Conservation (phyloP, 2,888 invertebrate species). For the Sthenelais limicola region DNA sequence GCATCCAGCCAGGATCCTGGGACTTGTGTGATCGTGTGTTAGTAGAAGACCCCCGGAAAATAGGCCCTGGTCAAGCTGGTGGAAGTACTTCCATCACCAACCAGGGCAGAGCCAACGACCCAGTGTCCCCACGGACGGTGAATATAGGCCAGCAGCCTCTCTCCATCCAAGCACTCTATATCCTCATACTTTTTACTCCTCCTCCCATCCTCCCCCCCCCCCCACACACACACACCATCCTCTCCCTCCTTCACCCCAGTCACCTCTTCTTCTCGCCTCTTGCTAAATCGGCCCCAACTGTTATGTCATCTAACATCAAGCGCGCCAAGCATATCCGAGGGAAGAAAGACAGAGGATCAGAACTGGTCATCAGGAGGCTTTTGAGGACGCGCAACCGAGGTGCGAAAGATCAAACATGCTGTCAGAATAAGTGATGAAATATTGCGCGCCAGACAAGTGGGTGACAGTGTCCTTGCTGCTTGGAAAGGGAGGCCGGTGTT, state of each 20-base stretch:
- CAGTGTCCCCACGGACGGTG: conserved; percentile 31
- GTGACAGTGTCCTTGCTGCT: conserved; percentile 32
- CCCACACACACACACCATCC: background rate
- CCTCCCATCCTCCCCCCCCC: background rate
- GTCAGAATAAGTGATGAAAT: conserved; percentile 39
- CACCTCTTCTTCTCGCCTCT: too few species aligned
- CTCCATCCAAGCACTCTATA: background rate
- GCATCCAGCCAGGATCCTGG: conserved; percentile 35
- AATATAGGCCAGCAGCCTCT: conserved; percentile 29
- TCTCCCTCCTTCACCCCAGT: background rate
- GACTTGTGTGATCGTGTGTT: too few species aligned
- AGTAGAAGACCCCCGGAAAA: conserved; percentile 30
- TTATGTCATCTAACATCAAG: conserved; percentile 27
- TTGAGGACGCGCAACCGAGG: conserved; percentile 4
- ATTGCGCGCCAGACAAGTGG: conserved; percentile 14
- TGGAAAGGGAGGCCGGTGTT: background rate
- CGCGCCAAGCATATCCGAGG: conserved; percentile 6
- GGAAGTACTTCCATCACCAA: conserved; percentile 6
- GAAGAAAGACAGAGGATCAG: conserved; percentile 30
- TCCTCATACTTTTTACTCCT: background rate
- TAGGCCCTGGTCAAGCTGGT: conserved; percentile 29
- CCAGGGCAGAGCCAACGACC: conserved; percentile 10
- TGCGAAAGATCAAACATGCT: conserved; percentile 38
- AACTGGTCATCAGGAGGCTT: conserved; percentile 26
- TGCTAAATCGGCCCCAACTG: too few species aligned